These are phyloP conservation scores for Leptinotarsa texana DNA, from an alignment of 1,140 invertebrate genomes.

Conservation along the genomic window DNA sequence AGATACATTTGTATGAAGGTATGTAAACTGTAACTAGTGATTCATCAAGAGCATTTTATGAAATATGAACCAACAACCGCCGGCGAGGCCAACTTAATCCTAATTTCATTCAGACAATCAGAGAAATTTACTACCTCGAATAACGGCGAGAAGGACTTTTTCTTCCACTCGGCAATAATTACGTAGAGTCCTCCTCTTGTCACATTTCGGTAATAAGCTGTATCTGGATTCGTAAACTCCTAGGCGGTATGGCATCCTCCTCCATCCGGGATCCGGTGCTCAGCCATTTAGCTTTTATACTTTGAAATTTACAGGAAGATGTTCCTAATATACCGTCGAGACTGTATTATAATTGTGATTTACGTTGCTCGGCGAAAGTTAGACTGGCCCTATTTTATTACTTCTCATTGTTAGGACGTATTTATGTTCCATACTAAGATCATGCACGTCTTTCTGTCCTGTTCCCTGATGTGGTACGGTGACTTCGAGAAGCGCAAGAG, in stretches of 20 bases:
- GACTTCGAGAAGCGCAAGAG: background rate
- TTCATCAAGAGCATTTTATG: too few relatives aligned
- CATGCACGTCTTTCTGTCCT: background rate
- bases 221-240: conserved; percentile 26
- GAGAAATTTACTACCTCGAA: conserved; percentile 15
- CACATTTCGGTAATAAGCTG: conserved; percentile 24
- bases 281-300: conserved; percentile 28
- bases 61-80: background rate
- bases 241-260: conserved; percentile 15
- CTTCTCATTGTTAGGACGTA: conserved; percentile 20
- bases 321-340: conserved; percentile 26
- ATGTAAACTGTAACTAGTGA: too few relatives aligned
- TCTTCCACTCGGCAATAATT: conserved; percentile 18
- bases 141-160: conserved; percentile 10
- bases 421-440: conserved; percentile 21
- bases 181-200: conserved; percentile 14
- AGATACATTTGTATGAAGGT: too few relatives aligned
- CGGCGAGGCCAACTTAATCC: conserved; percentile 5
- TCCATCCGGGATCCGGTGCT: conserved; percentile 19
- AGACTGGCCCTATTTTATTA: conserved; percentile 20
- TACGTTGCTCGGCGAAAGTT: conserved; percentile 16
- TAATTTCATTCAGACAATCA: conserved; percentile 14
- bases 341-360: conserved; percentile 29
- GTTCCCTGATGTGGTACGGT: background rate
- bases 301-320: conserved; percentile 27